Base-by-base conservation (phyloP, 2,113 vertebrate species). In the Sander lucioperca region DNA sequence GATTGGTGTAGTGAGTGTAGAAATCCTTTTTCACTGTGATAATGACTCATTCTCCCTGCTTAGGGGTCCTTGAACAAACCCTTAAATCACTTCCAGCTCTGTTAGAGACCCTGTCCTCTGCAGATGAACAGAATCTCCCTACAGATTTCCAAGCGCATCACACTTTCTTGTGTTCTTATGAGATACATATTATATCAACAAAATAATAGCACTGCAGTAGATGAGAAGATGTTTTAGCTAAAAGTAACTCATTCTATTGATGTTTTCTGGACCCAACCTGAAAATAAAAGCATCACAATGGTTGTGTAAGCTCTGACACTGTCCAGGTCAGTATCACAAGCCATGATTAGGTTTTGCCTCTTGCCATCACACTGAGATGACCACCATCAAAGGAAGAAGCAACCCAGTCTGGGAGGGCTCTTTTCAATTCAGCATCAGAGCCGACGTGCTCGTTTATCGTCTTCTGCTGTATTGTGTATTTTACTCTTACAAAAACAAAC, bases 401-500 rank as follows among this genome's bases (percentile, higher is more conserved):
- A 69, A 80, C 69, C 66, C 53, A 47, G 11, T 68, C 67, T 72
- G 63, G 72, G 75, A 83, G 59, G 47, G 67, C 48, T 62, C 70
- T 62, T 71, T 64, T 77, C 18, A 33, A 71, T 83, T 83, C 64
- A 48, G 54, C 74, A 58, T 84, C 79, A 77, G 64, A 82, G 73
- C 71, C 79, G 79, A 74, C 39, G 10, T n/a, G 67, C 45, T 75
- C 0, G 13, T 66, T 79, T 61, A 27, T 6, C 50, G 16, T 76
- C 76, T 27, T 76, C 27, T 61, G 62, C 57, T 30, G 6, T 30
- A 23, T 73, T 71, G 36, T 86, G 80, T 77, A 27, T 61, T 75
- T 85, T 71, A 80, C 82, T 75, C 74, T 62, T 62, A 77, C 66
- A 61, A 73, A 89, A 79, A 69, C 76, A 87, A 84, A 86, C 74